Conservation (phyloP, 2,797 vertebrate species). For the Coregonus suidteri region DNA sequence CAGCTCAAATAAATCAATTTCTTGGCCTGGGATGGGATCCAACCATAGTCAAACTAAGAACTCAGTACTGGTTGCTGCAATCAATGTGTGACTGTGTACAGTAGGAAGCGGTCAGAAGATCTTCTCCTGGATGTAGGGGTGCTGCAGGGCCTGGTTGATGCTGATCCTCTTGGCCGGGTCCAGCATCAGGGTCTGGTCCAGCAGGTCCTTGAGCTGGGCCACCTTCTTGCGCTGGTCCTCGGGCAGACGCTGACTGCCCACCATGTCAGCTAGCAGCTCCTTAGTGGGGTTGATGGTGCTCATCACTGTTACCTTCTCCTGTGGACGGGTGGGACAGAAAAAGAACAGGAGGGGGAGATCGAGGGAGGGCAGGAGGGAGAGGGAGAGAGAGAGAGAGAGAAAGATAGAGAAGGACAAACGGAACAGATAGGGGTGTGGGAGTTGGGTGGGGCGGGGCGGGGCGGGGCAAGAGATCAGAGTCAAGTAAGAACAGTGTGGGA, state of each 20-base stretch:
- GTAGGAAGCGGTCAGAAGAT: not conserved
- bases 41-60: not conserved
- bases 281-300: constrained; percentile 99
- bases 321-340: not conserved
- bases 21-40: not conserved
- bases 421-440: not conserved
- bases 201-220: constrained; percentile 96
- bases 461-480: not conserved
- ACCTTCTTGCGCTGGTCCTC: constrained; percentile 99
- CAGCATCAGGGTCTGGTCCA: constrained; percentile 97
- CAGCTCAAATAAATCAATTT: not conserved
- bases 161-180: constrained; percentile 98
- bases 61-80: too few relatives aligned
- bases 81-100: not conserved
- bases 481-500: not conserved
- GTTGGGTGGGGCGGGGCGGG: not conserved
- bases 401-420: not conserved
- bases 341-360: too few relatives aligned
- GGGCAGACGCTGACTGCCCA: constrained; percentile 94
- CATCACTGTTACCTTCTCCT: constrained; percentile 99
- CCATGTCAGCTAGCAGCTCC: constrained; percentile 95
- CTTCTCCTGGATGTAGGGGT: constrained; percentile 99
- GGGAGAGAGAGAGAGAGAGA: not conserved
- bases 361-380: not conserved
- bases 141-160: constrained; percentile 99